Evolutionary conservation across 2,113 vertebrate genomes (phyloP).

Genomic region (Pseudonaja textilis): DNA sequence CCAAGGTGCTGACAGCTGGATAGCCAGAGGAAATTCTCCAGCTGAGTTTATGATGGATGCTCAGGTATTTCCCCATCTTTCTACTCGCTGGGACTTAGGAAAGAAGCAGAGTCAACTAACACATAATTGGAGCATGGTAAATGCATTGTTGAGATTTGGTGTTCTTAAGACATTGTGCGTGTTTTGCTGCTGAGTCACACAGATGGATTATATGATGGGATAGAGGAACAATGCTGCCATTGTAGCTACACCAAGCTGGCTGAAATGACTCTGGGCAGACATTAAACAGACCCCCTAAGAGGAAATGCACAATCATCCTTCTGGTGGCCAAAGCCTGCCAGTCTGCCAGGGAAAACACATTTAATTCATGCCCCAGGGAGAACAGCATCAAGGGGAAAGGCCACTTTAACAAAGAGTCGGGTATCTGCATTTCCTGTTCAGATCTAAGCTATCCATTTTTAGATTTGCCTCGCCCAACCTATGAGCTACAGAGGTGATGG

Average conservation of each 20-base stretch:
- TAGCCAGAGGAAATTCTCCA: too few species aligned
- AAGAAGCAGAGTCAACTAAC: background rate
- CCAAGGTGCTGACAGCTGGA: background rate
- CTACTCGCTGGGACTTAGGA: background rate
- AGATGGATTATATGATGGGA: conserved; percentile 17
- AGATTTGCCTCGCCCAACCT: background rate
- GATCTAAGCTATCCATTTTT: background rate
- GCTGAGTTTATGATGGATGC: background rate
- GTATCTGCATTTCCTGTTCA: background rate
- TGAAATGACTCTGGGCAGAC: background rate
- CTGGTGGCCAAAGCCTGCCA: background rate
- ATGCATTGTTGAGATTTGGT: background rate
- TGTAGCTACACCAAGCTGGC: conserved; percentile 18
- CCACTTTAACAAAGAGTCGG: background rate
- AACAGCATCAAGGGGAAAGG: background rate
- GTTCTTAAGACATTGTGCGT: conserved; percentile 1
- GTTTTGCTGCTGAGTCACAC: conserved; percentile 22
- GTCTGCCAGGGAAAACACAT: background rate
- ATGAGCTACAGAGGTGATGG: background rate
- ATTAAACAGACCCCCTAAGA: background rate
- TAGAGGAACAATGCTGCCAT: conserved; percentile 19
- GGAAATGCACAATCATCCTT: background rate
- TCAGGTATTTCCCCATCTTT: background rate
- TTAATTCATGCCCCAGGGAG: background rate
- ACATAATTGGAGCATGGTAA: background rate